A percentile compares a stretch with the other conserved stretches of the same genome.
Conservation (phyloP, 2,113 vertebrate genomes). For the Arvicanthis niloticus region DNA sequence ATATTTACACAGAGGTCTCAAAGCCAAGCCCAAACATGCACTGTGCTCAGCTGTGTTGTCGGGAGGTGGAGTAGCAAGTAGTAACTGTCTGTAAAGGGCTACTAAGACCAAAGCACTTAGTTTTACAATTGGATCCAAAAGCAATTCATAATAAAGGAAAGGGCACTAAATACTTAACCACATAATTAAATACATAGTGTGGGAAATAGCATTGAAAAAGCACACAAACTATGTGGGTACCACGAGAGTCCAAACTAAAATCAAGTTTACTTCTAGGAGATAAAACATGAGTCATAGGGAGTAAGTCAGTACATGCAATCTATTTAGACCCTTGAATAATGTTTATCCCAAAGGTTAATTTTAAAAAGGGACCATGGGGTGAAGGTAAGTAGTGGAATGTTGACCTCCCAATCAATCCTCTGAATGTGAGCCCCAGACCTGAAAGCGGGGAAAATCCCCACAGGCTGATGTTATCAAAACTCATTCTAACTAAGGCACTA, state of each 20-base stretch:
- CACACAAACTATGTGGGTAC: background rate
- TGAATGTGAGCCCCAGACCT: background rate
- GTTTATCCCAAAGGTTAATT: background rate
- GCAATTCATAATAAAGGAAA: background rate
- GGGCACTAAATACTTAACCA: background rate
- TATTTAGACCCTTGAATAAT: constrained; percentile 36
- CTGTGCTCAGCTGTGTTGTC: accelerated
- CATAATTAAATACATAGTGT: background rate
- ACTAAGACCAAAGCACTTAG: background rate
- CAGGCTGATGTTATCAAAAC: background rate
- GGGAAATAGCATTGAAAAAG: background rate
- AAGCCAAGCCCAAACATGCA: background rate
- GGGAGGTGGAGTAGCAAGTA: background rate
- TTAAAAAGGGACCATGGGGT: background rate
- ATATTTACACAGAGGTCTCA: background rate
- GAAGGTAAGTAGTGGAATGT: background rate
- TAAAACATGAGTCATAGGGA: background rate
- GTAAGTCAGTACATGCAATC: background rate
- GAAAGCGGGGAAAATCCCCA: background rate
- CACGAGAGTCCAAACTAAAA: background rate
- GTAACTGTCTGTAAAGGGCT: background rate
- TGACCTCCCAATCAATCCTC: background rate
- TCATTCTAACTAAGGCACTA: background rate
- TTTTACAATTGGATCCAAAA: background rate
- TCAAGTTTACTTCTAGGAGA: background rate